Evolutionary conservation across 1,140 invertebrate species (phyloP), one percentile per base, ranked within the genome.

Genomic region (Stenopsyche tienmushanensis): DNA sequence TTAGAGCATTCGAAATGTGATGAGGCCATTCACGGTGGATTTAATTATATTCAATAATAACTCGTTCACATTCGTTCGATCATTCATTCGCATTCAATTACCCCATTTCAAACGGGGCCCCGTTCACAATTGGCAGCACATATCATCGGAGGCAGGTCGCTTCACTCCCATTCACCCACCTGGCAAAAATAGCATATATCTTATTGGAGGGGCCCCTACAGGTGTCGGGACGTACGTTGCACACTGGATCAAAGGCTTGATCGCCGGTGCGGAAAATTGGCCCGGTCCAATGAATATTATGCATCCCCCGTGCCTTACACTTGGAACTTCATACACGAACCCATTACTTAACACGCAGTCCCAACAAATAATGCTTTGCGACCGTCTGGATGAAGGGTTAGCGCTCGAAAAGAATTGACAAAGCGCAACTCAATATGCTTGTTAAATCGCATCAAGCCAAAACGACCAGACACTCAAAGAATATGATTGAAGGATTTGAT

Each of bases 211-310:
- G 7, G 34, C 7, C 34, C 44, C 15, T 15, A 49, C 53, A 63
- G 66, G 59, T 62, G 58, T 62, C 47, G 42, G 41, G 44, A 3
- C 65, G 53, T 21, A n/a, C 65, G 57, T 20, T 29, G 66, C 25
- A 42, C 26, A 9, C 9, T 20, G 55, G 62, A 69, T 69, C 66
- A 69, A 69, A 69, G 66, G 17, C 42, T 20, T 26, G 52, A 5
- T 39, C 49, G 53, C 13, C 58, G 23, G 41, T 20, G 57, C 42
- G 44, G 62, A 64, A 69, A 65, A 69, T 65, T 69, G 57, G 41
- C 57, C 62, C 62, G 47, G 57, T 45, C 66, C 66, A 69, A 59
- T 69, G 66, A 69, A 65, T 64, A 67, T 67, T 67, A 63, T 67
- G 59, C 66, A 67, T 39, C 60, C n/a, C 25, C 23, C 52, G 10